These are phyloP conservation scores for Mesochorus sp. DNA, from an alignment of 2,888 invertebrate genomes.

Conservation along the genomic window DNA sequence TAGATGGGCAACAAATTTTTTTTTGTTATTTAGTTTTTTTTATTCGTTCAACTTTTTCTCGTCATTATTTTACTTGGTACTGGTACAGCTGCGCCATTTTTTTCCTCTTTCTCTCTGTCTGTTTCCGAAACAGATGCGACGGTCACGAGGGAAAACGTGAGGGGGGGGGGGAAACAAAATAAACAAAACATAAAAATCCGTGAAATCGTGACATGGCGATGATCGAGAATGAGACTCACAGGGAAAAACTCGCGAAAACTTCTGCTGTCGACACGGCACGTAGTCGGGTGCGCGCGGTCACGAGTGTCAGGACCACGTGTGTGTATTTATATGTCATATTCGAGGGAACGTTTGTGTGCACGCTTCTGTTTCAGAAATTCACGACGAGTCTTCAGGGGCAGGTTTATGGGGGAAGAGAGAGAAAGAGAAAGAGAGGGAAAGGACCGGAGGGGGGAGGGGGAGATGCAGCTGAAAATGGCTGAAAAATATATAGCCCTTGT, in stretches of 20 bases:
- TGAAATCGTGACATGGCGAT: conserved; percentile 43
- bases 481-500: no score
- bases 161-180: neutral
- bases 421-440: conserved; percentile 2
- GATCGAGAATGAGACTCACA: conserved; percentile 40
- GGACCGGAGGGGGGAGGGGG: neutral
- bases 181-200: conserved; percentile 1
- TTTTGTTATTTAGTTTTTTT: neutral
- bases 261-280: conserved; percentile 37
- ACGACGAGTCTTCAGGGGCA: neutral
- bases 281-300: neutral
- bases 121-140: neutral
- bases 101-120: conserved; percentile 2
- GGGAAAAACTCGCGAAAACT: conserved; percentile 45
- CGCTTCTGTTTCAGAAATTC: conserved; percentile 38
- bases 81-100: neutral
- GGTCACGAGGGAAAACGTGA: conserved; percentile 19
- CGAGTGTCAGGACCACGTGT: conserved; percentile 38
- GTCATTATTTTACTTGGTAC: conserved; percentile 10
- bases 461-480: conserved; percentile 10
- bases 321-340: neutral
- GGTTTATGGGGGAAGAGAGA: no score
- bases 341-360: neutral
- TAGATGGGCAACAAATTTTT: neutral
- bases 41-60: conserved; percentile 30